Evolutionary conservation across 2,113 vertebrate genomes (phyloP).

Genomic region (Colaptes auratus): DNA sequence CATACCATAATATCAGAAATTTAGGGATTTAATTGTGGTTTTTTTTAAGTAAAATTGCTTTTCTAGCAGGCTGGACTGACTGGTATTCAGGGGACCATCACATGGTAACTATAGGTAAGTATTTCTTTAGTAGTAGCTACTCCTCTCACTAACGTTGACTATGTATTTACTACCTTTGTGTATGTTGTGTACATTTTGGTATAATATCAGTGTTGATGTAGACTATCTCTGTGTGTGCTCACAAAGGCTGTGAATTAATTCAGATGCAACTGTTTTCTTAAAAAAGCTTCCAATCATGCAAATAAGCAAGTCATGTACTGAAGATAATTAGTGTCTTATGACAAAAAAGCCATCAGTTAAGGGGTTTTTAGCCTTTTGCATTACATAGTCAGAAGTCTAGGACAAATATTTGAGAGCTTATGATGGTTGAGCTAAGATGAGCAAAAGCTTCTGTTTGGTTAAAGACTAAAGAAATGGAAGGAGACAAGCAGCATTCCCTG

Average conservation of each 20-base stretch:
- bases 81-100: neutral
- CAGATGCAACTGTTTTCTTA: slow-evolving; percentile 32
- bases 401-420: slow-evolving; percentile 26
- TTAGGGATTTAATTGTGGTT: too few relatives aligned
- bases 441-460: neutral
- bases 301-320: slow-evolving; percentile 18
- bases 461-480: neutral
- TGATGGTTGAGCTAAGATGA: neutral
- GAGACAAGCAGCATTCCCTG: neutral
- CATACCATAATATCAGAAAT: neutral
- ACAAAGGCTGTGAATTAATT: slow-evolving; percentile 21
- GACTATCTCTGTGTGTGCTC: slow-evolving; percentile 14
- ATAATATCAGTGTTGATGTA: neutral
- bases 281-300: slow-evolving; percentile 23
- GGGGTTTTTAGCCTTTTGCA: slow-evolving; percentile 28
- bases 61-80: neutral
- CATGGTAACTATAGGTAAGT: neutral
- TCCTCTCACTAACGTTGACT: neutral
- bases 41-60: neutral
- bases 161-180: slow-evolving; percentile 12
- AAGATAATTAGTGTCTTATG: slow-evolving; percentile 42
- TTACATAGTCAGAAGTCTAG: neutral
- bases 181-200: neutral
- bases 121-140: neutral
- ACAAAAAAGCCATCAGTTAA: slow-evolving; percentile 27